phyloP scores from a whole-genome alignment of 2,888 invertebrate species.

The Diloba caeruleocephala region DNA sequence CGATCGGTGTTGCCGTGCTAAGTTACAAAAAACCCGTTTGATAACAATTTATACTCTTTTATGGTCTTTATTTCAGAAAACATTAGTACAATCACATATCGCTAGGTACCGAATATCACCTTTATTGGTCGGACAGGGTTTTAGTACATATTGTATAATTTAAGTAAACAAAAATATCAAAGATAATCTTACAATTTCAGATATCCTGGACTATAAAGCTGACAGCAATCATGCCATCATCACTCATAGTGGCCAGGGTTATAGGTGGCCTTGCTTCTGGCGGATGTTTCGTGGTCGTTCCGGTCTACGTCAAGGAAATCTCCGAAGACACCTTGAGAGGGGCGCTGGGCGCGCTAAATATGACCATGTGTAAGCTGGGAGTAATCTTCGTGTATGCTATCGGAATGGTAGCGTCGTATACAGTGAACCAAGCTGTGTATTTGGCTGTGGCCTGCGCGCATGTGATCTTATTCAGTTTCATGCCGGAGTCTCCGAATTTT shows the following conservation, averaged over 20 bases:
- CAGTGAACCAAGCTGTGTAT: conserved; percentile 68
- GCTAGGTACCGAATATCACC: no score
- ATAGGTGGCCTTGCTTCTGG: conserved; percentile 72
- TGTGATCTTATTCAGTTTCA: conserved; percentile 66
- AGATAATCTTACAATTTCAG: conserved; percentile 54
- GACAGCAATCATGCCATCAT: conserved; percentile 57
- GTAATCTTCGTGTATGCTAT: conserved; percentile 76
- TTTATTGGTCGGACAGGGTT: no score
- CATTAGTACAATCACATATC: no score
- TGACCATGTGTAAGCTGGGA: conserved; percentile 77
- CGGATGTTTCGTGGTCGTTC: conserved; percentile 75
- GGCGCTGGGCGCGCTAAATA: conserved; percentile 71
- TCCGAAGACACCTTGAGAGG: conserved; percentile 72
- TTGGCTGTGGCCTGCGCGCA: conserved; percentile 64
- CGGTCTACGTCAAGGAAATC: conserved; percentile 76
- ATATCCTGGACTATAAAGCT: conserved; percentile 76
- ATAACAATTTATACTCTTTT: no score
- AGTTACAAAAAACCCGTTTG: no score
- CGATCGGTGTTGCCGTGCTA: no score
- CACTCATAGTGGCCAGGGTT: conserved; percentile 67
- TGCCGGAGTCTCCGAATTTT: conserved; percentile 81
- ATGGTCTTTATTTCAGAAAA: no score
- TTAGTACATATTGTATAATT: background rate
- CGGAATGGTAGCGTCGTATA: conserved; percentile 68
- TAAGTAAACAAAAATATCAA: background rate